phyloP scores from a whole-genome alignment of 2,888 invertebrate species.

The Hirtodrosophila trivittata region DNA sequence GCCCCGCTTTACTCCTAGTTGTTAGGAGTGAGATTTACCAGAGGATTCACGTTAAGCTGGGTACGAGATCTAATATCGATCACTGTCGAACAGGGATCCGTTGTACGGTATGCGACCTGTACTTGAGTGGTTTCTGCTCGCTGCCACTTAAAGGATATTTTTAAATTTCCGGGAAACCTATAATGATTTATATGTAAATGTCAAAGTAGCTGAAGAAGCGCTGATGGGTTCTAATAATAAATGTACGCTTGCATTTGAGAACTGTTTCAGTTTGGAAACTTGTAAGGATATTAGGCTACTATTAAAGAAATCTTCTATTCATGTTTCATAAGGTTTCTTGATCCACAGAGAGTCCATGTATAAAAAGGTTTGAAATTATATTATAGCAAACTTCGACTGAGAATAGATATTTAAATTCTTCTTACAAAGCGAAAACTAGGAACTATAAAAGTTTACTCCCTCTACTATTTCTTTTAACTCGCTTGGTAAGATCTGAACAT shows the following conservation, averaged over 20 bases:
- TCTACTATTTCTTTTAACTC: too few species aligned
- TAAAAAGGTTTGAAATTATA: too few species aligned
- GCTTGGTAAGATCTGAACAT: too few species aligned
- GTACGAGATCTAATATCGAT: conserved; percentile 30
- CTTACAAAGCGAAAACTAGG: too few species aligned
- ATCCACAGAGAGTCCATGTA: too few species aligned
- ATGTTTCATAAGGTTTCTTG: too few species aligned
- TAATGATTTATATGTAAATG: conserved; percentile 21
- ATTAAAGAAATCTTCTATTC: too few species aligned
- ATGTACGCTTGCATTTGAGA: too few species aligned
- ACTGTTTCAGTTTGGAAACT: background rate
- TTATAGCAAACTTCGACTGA: too few species aligned
- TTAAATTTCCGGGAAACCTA: conserved; percentile 21
- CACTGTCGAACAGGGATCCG: conserved; percentile 3
- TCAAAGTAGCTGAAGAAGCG: conserved; percentile 8
- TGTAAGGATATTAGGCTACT: background rate
- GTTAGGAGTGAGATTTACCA: conserved; percentile 30
- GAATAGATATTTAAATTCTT: too few species aligned
- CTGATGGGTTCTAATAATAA: conserved; percentile 13
- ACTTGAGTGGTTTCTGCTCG: conserved; percentile 37
- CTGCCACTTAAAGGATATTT: conserved; percentile 13
- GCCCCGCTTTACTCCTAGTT: conserved; percentile 21
- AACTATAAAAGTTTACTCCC: too few species aligned
- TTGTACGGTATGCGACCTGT: conserved; percentile 4
- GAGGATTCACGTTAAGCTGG: conserved; percentile 26